Evolutionary conservation across 2,797 vertebrate genomes (phyloP).

Genomic region (Platalea minor): DNA sequence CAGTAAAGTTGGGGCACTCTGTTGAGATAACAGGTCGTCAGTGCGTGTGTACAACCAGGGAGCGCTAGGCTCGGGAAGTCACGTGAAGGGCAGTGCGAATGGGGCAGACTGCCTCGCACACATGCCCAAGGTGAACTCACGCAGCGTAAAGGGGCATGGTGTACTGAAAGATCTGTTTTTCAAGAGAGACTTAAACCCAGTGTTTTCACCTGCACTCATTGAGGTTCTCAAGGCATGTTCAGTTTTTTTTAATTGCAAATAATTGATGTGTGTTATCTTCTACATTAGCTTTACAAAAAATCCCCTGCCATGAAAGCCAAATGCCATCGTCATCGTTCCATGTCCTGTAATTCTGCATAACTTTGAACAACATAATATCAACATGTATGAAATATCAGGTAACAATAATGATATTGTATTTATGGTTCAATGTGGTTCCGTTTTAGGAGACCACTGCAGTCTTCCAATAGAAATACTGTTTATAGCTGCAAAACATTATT

Average conservation of each 20-base stretch:
- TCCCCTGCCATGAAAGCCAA: not conserved
- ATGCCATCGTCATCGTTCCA: not conserved
- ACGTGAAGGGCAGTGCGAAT: not conserved
- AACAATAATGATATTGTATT: not conserved
- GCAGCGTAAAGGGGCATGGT: not conserved
- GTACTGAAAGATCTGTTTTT: not conserved
- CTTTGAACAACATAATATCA: not conserved
- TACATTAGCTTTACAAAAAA: not conserved
- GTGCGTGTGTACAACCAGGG: not conserved
- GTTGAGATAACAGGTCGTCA: not conserved
- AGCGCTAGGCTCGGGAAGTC: not conserved
- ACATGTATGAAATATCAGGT: not conserved
- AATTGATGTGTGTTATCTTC: not conserved
- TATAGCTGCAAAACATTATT: not conserved
- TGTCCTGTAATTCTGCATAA: not conserved
- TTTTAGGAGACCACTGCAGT: not conserved
- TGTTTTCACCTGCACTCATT: not conserved
- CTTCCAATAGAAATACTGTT: not conserved
- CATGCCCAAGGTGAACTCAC: not conserved
- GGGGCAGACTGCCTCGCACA: not conserved
- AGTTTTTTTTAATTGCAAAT: not conserved
- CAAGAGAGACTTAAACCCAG: not conserved
- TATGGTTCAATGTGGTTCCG: not conserved
- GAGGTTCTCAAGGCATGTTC: not conserved
- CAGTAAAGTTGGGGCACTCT: not conserved